These are phyloP conservation scores for Agrypnus murinus DNA, from an alignment of 2,888 invertebrate species.

Conservation along the genomic window DNA sequence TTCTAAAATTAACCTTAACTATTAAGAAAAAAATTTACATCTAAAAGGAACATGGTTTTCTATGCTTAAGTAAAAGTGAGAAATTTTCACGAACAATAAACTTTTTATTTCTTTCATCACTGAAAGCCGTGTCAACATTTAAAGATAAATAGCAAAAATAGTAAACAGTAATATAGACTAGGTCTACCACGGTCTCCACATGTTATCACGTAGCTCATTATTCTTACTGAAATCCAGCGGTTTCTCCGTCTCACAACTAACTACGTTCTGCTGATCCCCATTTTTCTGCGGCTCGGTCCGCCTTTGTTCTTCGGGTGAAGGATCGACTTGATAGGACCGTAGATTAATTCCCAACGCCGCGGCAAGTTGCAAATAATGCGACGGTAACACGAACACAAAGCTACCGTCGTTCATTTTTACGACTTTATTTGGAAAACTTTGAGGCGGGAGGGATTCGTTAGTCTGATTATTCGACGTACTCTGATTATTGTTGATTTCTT, in stretches of 20 bases:
- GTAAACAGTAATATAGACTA: slow-evolving; percentile 39
- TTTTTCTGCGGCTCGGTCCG: slow-evolving; percentile 50
- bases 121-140: slow-evolving; percentile 16
- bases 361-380: slow-evolving; percentile 77
- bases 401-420: slow-evolving; percentile 76
- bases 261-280: slow-evolving; percentile 53
- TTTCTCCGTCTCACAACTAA: slow-evolving; percentile 66
- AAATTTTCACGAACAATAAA: slow-evolving; percentile 28
- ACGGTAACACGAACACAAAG: slow-evolving; percentile 77
- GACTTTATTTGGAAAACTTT: slow-evolving; percentile 72
- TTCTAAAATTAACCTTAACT: slow-evolving; percentile 15
- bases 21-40: slow-evolving; percentile 30
- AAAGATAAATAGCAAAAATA: slow-evolving; percentile 37
- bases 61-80: slow-evolving; percentile 34
- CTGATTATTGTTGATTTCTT: slow-evolving; percentile 66
- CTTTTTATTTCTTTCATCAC: slow-evolving; percentile 2
- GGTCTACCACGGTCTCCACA: slow-evolving; percentile 74
- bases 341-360: slow-evolving; percentile 72
- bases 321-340: slow-evolving; percentile 61
- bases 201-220: slow-evolving; percentile 70
- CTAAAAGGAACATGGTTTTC: slow-evolving; percentile 39
- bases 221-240: slow-evolving; percentile 73
- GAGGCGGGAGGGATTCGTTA: slow-evolving; percentile 9
- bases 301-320: slow-evolving; percentile 53
- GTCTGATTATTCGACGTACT: slow-evolving; percentile 57